phyloP scores from a whole-genome alignment of 2,888 invertebrate genomes.

The Nasonia oneida region DNA sequence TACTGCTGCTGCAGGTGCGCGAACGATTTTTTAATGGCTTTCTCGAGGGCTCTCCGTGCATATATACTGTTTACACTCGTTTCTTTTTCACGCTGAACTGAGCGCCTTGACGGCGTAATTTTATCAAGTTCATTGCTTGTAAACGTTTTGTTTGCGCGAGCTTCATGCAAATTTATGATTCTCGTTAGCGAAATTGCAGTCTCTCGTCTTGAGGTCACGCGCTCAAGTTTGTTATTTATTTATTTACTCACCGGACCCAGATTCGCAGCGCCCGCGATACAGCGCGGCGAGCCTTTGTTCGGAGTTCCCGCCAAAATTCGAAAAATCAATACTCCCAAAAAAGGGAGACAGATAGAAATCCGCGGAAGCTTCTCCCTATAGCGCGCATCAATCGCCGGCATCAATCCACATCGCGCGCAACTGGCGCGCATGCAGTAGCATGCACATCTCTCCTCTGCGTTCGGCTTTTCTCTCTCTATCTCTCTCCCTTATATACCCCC shows the following conservation, averaged over 20 bases:
- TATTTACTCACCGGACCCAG: too few relatives aligned
- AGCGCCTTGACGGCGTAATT: background rate
- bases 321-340: background rate
- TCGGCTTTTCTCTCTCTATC: background rate
- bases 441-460: conserved; percentile 9
- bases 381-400: conserved; percentile 2
- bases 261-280: too few relatives aligned
- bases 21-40: background rate
- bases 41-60: background rate
- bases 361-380: background rate
- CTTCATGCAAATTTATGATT: background rate
- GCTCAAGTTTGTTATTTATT: too few relatives aligned
- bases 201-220: too few relatives aligned
- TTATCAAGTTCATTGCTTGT: conserved; percentile 14
- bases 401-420: conserved; percentile 11
- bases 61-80: background rate
- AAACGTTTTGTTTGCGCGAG: background rate
- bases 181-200: background rate
- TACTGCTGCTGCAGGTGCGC: background rate
- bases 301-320: background rate
- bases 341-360: background rate
- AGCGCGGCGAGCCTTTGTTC: background rate
- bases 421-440: conserved; percentile 6
- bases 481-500: background rate
- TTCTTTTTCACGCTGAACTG: background rate